These are phyloP conservation scores for Pangasius macronema DNA, from an alignment of 2,797 vertebrate genomes.

Conservation along the genomic window DNA sequence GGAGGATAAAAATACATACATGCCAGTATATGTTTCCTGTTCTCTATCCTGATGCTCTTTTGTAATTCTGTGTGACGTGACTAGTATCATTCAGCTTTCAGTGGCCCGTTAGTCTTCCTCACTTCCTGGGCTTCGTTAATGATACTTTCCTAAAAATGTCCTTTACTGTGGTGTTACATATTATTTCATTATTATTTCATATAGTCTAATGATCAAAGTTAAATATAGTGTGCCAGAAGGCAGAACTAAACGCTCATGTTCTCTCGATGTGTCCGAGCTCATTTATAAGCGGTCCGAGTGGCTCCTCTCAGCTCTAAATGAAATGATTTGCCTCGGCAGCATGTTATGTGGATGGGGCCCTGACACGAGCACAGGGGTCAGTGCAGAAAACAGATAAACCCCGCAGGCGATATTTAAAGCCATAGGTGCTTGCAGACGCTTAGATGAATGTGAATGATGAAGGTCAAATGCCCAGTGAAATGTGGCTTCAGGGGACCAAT, in stretches of 20 bases:
- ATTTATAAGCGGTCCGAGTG: slow-evolving; percentile 15
- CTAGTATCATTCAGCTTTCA: not conserved
- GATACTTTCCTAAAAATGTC: slow-evolving; percentile 15
- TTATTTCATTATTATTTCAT: slow-evolving; percentile 30
- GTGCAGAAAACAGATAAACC: slow-evolving; percentile 38
- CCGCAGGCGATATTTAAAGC: slow-evolving; percentile 40
- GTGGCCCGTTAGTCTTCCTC: slow-evolving; percentile 6
- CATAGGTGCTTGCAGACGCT: slow-evolving; percentile 37
- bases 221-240: slow-evolving; percentile 20
- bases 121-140: slow-evolving; percentile 11
- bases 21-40: slow-evolving; percentile 5
- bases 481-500: slow-evolving; percentile 55
- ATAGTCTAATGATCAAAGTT: slow-evolving; percentile 27
- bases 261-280: slow-evolving; percentile 8
- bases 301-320: slow-evolving; percentile 25
- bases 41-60: slow-evolving; percentile 22
- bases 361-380: slow-evolving; percentile 24
- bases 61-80: slow-evolving; percentile 4
- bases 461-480: slow-evolving; percentile 55
- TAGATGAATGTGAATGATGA: slow-evolving; percentile 57
- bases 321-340: slow-evolving; percentile 46
- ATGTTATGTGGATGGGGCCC: slow-evolving; percentile 29
- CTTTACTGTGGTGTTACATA: slow-evolving; percentile 22
- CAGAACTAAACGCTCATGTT: slow-evolving; percentile 22
- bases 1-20: slow-evolving; percentile 33